Evolutionary conservation across 1,140 invertebrate genomes (phyloP), one percentile per base, ranked within the genome.

Genomic region (Drosophila arawakana): DNA sequence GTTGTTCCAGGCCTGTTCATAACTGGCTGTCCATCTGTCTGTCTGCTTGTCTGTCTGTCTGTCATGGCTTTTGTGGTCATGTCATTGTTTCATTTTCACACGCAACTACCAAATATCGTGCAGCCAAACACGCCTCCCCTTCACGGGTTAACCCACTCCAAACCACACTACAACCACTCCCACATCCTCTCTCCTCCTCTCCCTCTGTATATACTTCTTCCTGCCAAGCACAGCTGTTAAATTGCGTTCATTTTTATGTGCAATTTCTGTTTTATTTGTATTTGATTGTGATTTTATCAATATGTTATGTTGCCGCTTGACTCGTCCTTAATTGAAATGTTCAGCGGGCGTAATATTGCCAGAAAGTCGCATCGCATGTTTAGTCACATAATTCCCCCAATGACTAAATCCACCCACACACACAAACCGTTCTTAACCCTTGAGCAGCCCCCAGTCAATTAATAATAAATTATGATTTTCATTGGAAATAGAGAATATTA

Each of bases 391-490:
- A 82, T 65, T 85, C 83, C 80, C 76, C 47, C 18, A 18, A 57
- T 58, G 54, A 65, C 61, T 25, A 41, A 21, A 11, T 9, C 6
- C 54, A 2, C 13, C 13, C 54, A 6, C 54, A 57, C 37, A 39
- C 15, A 47, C 15, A 21, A 10, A 35, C 41, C 50, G 25, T 37
- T 66, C 41, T 59, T 74, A 78, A 78, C 76, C 65, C 69, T 76
- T 85, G 67, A 34, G 52, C 15, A 63, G 66, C 25, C 47, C 81
- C 54, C 66, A 82, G 74, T 54, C 80, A 86, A 86, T 86, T 86
- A 86, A 88, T 86, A 88, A 73, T 86, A 83, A 86, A 86, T 86
- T 86, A 88, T 88, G 82, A 57, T 88, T 82, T 86, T 86, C 82
- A 62, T 68, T 77, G 59, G 80, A 86, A 86, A 55, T 49, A 43